Base-by-base conservation (phyloP, 1,140 invertebrate species). In the fruit fly (Drosophila melanogaster) region DNA sequence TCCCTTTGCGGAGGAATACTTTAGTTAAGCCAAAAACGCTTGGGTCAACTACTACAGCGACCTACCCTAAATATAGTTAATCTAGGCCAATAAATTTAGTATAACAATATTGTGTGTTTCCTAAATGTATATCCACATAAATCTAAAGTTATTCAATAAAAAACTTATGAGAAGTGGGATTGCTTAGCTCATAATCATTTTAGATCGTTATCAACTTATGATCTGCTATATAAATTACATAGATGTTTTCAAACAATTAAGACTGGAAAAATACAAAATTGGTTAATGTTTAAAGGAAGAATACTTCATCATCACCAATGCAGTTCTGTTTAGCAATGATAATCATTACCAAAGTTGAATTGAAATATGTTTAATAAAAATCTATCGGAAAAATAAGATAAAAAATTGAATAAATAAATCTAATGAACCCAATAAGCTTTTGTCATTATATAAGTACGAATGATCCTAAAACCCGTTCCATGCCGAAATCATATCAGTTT, bases 11-110 rank as follows among this genome's bases (percentile, higher is more conserved):
- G 1, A 4, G 30, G n/a, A 2, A 22, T 44, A 54, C 26, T n/a
- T 17, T 2, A 22, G 4, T 37, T 22, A 3, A 33, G 57, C 50
- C 65, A 71, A 57, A 57, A 19, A 57, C 35, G 61, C 41, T 49
- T 26, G 1, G 35, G 38, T 14, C 19, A 14, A 64, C 19, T 19
- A 7, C 1, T 17, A 14, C 33, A 26, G 30, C 19, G 15, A n/a
- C 22, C 22, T 46, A 62, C n/a, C 22, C 15, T 62, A 62, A n/a
- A 26, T 14, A 24, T 44, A 35, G 37, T 10, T 46, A 65, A 30
- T 19, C 22, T 64, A 22, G 30, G 37, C 17, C 0, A 12, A 41
- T 30, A 62, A 33, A 62, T 14, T 17, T 14, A 59, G 37, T 41
- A 12, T 22, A 26, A 19, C 12, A 2, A 4, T 4, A 10, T 11